Evolutionary conservation across 2,888 invertebrate genomes (phyloP).

Genomic region (Campoplex capitator): DNA sequence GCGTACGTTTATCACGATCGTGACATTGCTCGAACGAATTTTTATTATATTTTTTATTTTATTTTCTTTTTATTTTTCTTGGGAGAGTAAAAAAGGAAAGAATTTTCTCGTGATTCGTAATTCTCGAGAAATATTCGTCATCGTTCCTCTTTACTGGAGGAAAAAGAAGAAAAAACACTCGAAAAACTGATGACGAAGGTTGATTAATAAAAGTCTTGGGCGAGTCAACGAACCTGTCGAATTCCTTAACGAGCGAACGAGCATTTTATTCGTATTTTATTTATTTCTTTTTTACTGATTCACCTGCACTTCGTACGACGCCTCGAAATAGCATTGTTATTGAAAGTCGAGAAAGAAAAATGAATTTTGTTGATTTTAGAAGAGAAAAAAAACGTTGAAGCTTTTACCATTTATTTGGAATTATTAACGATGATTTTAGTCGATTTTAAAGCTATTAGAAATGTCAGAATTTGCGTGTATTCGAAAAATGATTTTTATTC

Average conservation of each 20-base stretch:
- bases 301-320: neutral
- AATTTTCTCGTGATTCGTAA: neutral
- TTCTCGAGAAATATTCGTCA: neutral
- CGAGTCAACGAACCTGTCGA: neutral
- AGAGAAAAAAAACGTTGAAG: neutral
- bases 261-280: neutral
- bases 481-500: neutral
- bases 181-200: neutral
- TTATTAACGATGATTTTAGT: neutral
- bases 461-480: too few relatives aligned
- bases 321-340: neutral
- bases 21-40: neutral
- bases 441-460: too few relatives aligned
- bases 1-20: neutral
- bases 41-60: neutral
- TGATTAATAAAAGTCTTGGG: neutral
- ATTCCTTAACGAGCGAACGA: neutral
- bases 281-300: neutral
- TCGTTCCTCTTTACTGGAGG: neutral
- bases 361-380: neutral
- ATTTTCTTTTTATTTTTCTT: neutral
- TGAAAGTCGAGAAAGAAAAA: neutral
- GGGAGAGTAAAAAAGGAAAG: neutral
- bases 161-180: neutral
- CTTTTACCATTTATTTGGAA: too few relatives aligned